Percentiles rank a stretch among this genome's conserved stretches.
Evolutionary conservation across 2,888 invertebrate species (phyloP).

Genomic region (Trisateles emortualis): DNA sequence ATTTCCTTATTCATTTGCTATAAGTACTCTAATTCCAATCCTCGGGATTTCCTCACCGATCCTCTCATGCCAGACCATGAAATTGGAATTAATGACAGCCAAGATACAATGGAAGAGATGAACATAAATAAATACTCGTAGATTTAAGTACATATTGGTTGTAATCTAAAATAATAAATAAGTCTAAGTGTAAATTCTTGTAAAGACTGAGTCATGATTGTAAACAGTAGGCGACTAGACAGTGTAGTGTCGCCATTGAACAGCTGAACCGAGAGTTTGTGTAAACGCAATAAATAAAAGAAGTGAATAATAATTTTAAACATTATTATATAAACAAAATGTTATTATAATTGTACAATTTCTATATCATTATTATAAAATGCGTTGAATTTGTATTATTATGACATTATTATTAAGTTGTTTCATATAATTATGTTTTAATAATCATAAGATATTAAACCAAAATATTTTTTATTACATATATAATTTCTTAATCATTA

Average conservation of each 20-base stretch:
- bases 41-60: slow-evolving; percentile 20
- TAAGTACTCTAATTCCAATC: slow-evolving; percentile 9
- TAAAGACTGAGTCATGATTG: slow-evolving; percentile 16
- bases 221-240: slow-evolving; percentile 2
- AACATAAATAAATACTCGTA: background rate
- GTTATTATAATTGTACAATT: no score
- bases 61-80: slow-evolving; percentile 30
- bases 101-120: background rate
- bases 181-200: slow-evolving; percentile 8
- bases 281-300: background rate
- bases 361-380: no score
- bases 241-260: background rate
- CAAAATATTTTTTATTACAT: no score
- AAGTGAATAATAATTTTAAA: no score
- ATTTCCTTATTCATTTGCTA: slow-evolving; percentile 30
- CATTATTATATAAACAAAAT: no score
- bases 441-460: no score
- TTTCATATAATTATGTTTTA: no score
- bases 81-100: slow-evolving; percentile 31
- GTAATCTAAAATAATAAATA: slow-evolving; percentile 1
- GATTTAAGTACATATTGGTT: background rate
- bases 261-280: background rate
- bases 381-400: no score
- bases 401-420: no score
- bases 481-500: no score